phyloP scores from a whole-genome alignment of 2,113 vertebrate species.

The Malaclemys terrapin region DNA sequence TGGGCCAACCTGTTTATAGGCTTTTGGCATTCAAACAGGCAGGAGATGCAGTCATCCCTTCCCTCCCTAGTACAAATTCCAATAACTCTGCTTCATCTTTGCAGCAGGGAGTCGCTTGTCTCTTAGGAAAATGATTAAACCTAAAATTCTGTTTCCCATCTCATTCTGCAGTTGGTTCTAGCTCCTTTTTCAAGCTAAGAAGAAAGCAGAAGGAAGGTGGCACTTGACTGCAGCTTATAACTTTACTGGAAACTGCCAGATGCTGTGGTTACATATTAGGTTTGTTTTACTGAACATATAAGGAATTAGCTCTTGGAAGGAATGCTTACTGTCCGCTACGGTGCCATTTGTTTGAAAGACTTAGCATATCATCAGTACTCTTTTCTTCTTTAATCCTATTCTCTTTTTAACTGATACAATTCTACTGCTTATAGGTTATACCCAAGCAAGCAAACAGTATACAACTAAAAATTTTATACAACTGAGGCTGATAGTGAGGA shows the following conservation, averaged over 20 bases:
- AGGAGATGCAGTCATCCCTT: background rate
- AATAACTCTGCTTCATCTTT: background rate
- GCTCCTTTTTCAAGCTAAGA: background rate
- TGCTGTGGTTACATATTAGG: too few species aligned
- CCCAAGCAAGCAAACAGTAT: background rate
- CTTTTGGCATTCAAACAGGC: background rate
- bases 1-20: background rate
- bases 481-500: background rate
- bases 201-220: background rate
- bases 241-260: too few species aligned
- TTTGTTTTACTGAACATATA: too few species aligned
- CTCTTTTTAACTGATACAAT: background rate
- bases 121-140: background rate
- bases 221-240: too few species aligned
- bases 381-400: background rate
- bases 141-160: background rate
- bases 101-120: background rate
- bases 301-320: too few species aligned
- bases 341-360: too few species aligned
- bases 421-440: background rate
- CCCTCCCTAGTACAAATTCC: background rate
- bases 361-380: background rate
- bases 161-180: background rate
- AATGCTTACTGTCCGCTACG: too few species aligned
- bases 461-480: background rate